Evolutionary conservation across 2,888 invertebrate genomes (phyloP).

Genomic region (Lordiphosa fenestrarum): DNA sequence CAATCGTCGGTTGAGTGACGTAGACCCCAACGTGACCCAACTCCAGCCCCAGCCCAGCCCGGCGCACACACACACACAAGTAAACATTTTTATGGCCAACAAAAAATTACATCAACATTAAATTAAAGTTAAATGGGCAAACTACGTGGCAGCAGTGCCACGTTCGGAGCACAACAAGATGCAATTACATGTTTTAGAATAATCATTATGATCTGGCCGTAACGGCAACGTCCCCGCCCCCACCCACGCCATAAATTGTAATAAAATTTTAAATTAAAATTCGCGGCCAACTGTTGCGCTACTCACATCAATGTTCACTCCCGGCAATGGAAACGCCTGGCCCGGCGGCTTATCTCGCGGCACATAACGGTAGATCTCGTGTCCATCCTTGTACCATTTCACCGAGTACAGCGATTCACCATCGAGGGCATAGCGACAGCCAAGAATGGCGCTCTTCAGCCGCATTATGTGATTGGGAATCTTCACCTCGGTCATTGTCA

Average conservation of each 20-base stretch:
- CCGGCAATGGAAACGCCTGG: conserved; percentile 89
- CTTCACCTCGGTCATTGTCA: conserved; percentile 88
- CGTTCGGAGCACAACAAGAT: conserved; percentile 52
- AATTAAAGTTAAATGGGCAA: conserved; percentile 75
- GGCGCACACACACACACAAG: conserved; percentile 17
- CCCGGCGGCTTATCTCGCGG: conserved; percentile 90
- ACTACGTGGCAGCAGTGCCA: conserved; percentile 73
- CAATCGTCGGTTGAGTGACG: conserved; percentile 40
- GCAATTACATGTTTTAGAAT: conserved; percentile 71
- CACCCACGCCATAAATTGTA: conserved; percentile 50
- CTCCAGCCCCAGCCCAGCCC: conserved; percentile 42
- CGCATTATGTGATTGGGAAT: conserved; percentile 91
- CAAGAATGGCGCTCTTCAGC: conserved; percentile 88
- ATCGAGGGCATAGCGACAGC: conserved; percentile 91
- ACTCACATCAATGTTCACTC: conserved; percentile 93
- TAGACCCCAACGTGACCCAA: conserved; percentile 64
- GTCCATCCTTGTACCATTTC: conserved; percentile 95
- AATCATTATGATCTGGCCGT: conserved; percentile 69
- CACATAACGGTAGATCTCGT: conserved; percentile 93
- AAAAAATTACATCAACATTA: conserved; percentile 69
- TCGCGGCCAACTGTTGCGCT: conserved; percentile 25
- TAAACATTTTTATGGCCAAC: conserved; percentile 62
- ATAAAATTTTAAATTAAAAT: conserved; percentile 74
- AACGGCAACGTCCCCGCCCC: conserved; percentile 51
- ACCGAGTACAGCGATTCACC: conserved; percentile 92